These are phyloP conservation scores for Gari tellinella DNA, from an alignment of 2,888 invertebrate species.

Conservation along the genomic window DNA sequence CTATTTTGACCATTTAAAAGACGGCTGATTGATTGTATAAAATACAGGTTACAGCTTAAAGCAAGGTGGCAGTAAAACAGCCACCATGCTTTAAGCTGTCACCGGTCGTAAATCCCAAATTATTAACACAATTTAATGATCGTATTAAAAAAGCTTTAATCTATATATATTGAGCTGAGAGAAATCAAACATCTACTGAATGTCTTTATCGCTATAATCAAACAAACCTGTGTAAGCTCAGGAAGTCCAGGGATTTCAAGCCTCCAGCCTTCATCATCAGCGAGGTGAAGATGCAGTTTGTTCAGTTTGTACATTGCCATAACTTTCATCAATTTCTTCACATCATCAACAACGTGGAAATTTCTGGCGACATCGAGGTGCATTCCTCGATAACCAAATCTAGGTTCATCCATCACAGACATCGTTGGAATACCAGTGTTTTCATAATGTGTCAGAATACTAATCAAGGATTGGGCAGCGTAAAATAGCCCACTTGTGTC, in stretches of 20 bases:
- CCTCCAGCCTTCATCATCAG: constrained; percentile 83
- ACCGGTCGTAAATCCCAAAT: no score
- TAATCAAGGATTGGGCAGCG: constrained; percentile 61
- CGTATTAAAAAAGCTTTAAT: no score
- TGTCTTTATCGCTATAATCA: no score
- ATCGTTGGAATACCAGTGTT: constrained; percentile 49
- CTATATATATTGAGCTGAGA: no score
- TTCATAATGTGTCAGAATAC: constrained; percentile 43
- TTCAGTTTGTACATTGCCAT: constrained; percentile 83
- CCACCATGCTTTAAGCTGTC: no score
- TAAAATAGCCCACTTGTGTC: constrained; percentile 59
- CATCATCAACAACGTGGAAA: constrained; percentile 72
- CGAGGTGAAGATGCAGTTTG: constrained; percentile 81
- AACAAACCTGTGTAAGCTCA: constrained; percentile 79
- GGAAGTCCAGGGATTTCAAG: constrained; percentile 81
- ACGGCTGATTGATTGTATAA: no score
- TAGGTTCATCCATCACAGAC: constrained; percentile 63
- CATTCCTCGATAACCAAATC: constrained; percentile 72
- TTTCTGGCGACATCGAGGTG: constrained; percentile 74
- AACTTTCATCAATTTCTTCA: constrained; percentile 73
- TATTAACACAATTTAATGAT: no score
- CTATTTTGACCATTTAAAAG: no score
- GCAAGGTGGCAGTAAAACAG: no score
- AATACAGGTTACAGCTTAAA: no score
- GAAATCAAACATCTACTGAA: no score